These are phyloP conservation scores for Aplocera efformata DNA, from an alignment of 2,888 invertebrate genomes.

Conservation along the genomic window DNA sequence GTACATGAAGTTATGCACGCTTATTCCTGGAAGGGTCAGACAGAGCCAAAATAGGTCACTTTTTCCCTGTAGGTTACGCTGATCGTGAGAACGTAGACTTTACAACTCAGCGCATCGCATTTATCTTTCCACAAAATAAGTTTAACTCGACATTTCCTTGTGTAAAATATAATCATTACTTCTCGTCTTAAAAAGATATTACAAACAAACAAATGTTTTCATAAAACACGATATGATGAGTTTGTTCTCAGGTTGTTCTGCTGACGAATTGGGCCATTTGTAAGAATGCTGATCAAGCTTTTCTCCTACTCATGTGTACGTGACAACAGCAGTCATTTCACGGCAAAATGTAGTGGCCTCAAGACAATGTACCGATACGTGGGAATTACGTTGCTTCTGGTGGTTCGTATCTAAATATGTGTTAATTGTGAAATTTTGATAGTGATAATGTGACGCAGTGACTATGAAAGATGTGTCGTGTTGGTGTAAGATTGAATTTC, in stretches of 20 bases:
- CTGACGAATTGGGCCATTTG: constrained; percentile 30
- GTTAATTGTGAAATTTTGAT: constrained; percentile 19
- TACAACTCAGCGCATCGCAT: too few relatives aligned
- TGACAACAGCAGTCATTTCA: constrained; percentile 25
- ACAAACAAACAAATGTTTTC: too few relatives aligned
- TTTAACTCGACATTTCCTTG: too few relatives aligned
- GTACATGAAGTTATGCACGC: too few relatives aligned
- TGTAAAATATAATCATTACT: too few relatives aligned
- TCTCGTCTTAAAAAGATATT: too few relatives aligned
- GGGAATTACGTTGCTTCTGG: constrained; percentile 44
- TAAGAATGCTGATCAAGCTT: constrained; percentile 21
- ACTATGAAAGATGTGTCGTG: neutral
- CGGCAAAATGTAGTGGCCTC: constrained; percentile 51
- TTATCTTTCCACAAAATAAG: too few relatives aligned
- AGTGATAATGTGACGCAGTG: constrained; percentile 11
- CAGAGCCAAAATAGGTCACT: too few relatives aligned
- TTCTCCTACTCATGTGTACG: constrained; percentile 39
- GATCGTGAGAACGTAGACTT: too few relatives aligned
- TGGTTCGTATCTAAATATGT: constrained; percentile 53
- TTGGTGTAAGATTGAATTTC: neutral
- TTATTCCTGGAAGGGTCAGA: too few relatives aligned
- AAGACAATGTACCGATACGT: constrained; percentile 55
- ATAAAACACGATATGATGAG: too few relatives aligned
- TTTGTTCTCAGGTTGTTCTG: constrained; percentile 20
- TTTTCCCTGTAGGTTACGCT: too few relatives aligned